A percentile compares a stretch with the other conserved stretches of the same genome.
phyloP scores from a whole-genome alignment of 2,888 invertebrate species.

The Phytoseiulus persimilis region DNA sequence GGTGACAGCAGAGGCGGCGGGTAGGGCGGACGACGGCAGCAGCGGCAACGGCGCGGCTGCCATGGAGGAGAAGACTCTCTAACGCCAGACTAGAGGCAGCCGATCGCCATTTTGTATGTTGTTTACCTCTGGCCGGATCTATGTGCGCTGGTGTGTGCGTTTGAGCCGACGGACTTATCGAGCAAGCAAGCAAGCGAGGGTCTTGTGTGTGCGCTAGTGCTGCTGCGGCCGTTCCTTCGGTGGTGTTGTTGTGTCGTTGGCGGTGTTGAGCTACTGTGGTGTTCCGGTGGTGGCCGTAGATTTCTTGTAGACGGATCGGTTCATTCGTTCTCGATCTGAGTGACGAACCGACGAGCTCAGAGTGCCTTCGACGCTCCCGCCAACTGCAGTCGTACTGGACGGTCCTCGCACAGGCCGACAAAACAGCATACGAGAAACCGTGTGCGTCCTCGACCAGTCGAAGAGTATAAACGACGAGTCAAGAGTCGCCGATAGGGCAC shows the following conservation, averaged over 20 bases:
- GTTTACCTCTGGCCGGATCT: constrained; percentile 5
- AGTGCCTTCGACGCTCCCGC: background rate
- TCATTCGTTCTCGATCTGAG: background rate
- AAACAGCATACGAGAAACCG: background rate
- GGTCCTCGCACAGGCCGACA: background rate
- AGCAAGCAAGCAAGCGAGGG: background rate
- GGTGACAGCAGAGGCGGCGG: background rate
- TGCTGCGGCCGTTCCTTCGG: background rate
- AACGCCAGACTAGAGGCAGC: background rate
- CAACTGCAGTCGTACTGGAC: background rate
- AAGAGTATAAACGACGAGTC: background rate
- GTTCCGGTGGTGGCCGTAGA: background rate
- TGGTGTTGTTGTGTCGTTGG: background rate
- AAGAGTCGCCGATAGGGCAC: background rate
- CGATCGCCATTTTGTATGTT: background rate
- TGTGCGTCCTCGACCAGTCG: background rate
- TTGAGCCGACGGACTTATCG: background rate
- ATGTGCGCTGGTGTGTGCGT: background rate
- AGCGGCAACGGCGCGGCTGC: background rate
- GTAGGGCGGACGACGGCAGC: background rate
- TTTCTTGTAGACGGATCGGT: background rate
- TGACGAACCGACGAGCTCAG: background rate
- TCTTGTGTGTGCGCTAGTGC: background rate
- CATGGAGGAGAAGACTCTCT: background rate
- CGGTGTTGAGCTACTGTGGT: background rate